Base-by-base conservation (phyloP, 2,797 vertebrate genomes). In the Sebastolobus alascanus region DNA sequence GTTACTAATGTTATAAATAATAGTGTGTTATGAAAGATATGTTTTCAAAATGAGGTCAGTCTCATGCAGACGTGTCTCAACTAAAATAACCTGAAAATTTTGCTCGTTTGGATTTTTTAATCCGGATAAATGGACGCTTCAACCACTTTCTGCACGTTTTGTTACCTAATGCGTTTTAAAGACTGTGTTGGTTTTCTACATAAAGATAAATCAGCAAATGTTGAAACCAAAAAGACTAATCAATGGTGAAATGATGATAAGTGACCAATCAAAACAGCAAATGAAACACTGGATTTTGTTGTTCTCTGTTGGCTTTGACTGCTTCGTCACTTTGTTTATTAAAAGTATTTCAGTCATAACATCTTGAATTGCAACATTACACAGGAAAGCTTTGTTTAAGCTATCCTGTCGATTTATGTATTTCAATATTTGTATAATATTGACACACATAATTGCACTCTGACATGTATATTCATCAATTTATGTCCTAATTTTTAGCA, bases 1-100 rank as follows among this genome's bases (percentile, higher is more conserved):
- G 37, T 85, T 90, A 77, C 83, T 75, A 59, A 72, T 86, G 66
- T 71, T 33, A 75, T 70, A 67, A 82, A 66, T 72, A 52, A 74
- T 63, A 33, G 11, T 11, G 65, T 27, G 79, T 60, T 72, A 46
- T 59, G n/a, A 66, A 18, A 40, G 55, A 65, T 76, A 73, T 81
- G 65, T 70, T 59, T 61, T 35, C 69, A 59, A 64, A 82, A 68
- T 64, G 46, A 86, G 25, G 55, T 46, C 66, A 64, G 38, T 14
- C 50, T 79, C 29, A 40, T 11, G 13, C 43, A 74, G 61, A 64
- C n/a, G 46, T 40, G 52, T 61, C 37, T 73, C 31, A 58, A 58
- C 59, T 50, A 12, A 37, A 59, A 38, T 58, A 40, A 69, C 8
- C 63, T 27, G 16, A 40, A 61, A 12, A 60, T 13, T 12, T 7